Percentiles rank a stretch among this genome's conserved stretches.
phyloP scores from a whole-genome alignment of 2,888 invertebrate genomes.

The Rhabditoides inermis region DNA sequence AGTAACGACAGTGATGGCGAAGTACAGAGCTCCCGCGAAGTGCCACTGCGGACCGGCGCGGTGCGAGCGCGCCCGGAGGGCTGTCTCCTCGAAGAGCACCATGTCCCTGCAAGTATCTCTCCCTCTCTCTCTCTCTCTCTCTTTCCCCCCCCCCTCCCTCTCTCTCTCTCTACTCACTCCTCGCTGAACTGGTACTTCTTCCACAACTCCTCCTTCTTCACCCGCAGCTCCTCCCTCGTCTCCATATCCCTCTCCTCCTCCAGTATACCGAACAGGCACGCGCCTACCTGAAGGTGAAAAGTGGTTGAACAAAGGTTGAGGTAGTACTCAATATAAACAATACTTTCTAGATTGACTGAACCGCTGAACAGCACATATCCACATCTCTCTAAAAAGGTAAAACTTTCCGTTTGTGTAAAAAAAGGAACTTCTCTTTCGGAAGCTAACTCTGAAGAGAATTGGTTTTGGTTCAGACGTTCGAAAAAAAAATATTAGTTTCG shows the following conservation, averaged over 20 bases:
- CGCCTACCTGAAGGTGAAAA: conserved; percentile 93
- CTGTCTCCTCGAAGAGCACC: conserved; percentile 71
- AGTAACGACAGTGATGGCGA: conserved; percentile 92
- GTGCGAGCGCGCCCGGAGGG: conserved; percentile 88
- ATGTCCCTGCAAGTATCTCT: conserved; percentile 67
- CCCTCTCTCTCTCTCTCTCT: background rate
- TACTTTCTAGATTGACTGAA: no score
- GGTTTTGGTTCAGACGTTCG: no score
- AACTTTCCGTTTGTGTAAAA: no score
- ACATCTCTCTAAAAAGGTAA: no score
- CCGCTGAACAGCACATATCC: no score
- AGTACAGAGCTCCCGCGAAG: conserved; percentile 95
- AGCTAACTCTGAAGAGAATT: no score
- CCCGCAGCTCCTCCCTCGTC: conserved; percentile 51
- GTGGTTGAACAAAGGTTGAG: no score
- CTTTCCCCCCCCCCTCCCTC: background rate
- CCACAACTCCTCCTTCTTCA: conserved; percentile 61
- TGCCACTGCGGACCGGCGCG: conserved; percentile 98
- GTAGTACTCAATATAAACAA: no score
- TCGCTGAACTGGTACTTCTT: conserved; percentile 84
- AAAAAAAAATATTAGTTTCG: no score
- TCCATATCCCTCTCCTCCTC: conserved; percentile 53
- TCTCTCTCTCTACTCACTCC: conserved; percentile 10
- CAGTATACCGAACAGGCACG: conserved; percentile 90
- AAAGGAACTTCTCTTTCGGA: no score